phyloP scores from a whole-genome alignment of 2,797 vertebrate genomes.

The Chrysolophus pictus region DNA sequence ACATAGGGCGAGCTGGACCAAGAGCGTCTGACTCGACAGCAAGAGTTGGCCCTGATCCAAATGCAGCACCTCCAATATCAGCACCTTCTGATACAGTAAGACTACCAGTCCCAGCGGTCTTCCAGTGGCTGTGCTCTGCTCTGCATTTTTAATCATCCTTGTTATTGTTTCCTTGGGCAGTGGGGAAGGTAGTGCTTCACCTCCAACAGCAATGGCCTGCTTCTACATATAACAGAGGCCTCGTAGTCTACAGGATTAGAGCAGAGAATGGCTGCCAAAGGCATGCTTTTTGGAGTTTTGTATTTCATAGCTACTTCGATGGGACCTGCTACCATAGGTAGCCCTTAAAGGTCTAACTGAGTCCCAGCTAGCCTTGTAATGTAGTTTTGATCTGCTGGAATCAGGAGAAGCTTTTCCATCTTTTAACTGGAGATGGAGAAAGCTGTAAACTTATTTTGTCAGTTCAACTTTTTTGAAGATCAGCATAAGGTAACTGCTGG shows the following conservation, averaged over 20 bases:
- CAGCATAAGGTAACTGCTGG: not conserved
- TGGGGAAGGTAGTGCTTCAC: not conserved
- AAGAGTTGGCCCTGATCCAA: conserved; percentile 93
- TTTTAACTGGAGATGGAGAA: not conserved
- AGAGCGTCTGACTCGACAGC: conserved; percentile 93
- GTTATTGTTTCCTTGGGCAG: not conserved
- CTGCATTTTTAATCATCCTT: not conserved
- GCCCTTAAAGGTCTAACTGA: not conserved
- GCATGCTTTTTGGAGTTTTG: not conserved
- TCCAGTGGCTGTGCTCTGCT: not conserved
- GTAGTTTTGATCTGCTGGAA: not conserved
- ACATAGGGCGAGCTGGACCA: conserved; percentile 91
- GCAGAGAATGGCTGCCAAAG: not conserved
- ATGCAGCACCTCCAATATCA: conserved; percentile 98
- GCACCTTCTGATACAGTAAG: conserved; percentile 93
- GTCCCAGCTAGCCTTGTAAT: not conserved
- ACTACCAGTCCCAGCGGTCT: not conserved
- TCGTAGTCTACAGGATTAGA: rapidly evolving
- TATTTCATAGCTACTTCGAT: not conserved
- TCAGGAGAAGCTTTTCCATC: not conserved
- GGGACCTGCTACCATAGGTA: not conserved
- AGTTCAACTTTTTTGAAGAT: not conserved
- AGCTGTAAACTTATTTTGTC: not conserved
- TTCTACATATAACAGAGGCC: not conserved
- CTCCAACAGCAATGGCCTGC: not conserved